Evolutionary conservation across 1,140 invertebrate species (phyloP), one percentile per base, ranked within the genome.

Genomic region (Thaumatotibia leucotreta): DNA sequence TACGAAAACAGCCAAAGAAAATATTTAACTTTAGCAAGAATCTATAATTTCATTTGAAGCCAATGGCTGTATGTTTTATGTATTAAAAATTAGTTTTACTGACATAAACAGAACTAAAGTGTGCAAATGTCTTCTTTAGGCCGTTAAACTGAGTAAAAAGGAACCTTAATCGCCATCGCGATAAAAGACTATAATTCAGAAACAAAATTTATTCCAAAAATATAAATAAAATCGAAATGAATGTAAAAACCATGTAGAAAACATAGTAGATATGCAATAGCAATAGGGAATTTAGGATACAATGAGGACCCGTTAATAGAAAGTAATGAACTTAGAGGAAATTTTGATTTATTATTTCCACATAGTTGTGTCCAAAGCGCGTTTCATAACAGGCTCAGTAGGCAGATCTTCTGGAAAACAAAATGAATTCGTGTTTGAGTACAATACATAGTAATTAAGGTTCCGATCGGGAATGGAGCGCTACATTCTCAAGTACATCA

Each of bases 331-430:
- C 76, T 82, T 83, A 78, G 78, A 83, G 83, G 85, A 89, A 90
- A 90, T 90, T 89, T 85, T 83, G 84, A 88, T 89, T 90, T 90
- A 89, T 89, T 90, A 90, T 90, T 90, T 90, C 88, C 88, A 90
- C 85, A 90, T 86, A 89, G 82, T 83, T 85, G 86, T 89, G 82
- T 89, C 86, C 86, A 88, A 76, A 85, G 84, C 85, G 82, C 79
- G 84, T 88, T 83, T 89, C 85, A 58, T 58, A 89, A 85, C 86
- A 81, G 86, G 83, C 83, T 82, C 77, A 81, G 82, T 86, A 77
- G 76, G 86, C 83, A 89, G 88, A 79, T 83, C 76, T 89, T 91
- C 88, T 91, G 88, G 65, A 91, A 91, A 88, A 79, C 89, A 91
- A 91, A 89, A 88, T 84, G 82, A 76, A 58, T 14, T 58, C 77